Percentiles rank a stretch among this genome's conserved stretches.
Conservation (phyloP, 2,888 invertebrate species). For the Spilarctia lutea region DNA sequence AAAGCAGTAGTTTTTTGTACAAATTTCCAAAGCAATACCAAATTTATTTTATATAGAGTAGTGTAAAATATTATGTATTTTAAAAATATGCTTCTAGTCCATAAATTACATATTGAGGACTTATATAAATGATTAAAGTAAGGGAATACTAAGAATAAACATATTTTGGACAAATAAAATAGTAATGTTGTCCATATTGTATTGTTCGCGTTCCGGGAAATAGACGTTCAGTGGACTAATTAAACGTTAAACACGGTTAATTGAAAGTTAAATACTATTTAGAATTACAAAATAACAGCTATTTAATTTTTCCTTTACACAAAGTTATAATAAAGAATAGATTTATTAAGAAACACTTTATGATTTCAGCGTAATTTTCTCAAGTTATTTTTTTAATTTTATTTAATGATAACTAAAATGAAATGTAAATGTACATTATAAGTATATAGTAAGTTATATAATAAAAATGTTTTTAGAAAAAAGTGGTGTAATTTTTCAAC, state of each 20-base stretch:
- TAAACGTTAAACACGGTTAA: not conserved
- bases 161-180: not conserved
- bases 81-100: conserved; percentile 9
- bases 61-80: not conserved
- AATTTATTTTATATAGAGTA: conserved; percentile 4
- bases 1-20: conserved; percentile 37
- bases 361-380: not conserved
- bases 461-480: conserved; percentile 4
- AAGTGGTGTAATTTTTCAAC: not conserved
- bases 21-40: conserved; percentile 11
- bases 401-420: not conserved
- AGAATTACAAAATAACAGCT: not conserved
- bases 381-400: not conserved
- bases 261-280: not conserved
- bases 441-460: not conserved
- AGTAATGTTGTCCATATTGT: not conserved
- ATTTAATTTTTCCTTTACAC: not conserved
- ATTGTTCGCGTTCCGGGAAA: not conserved
- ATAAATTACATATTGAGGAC: not conserved
- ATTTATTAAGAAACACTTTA: not conserved
- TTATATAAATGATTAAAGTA: not conserved
- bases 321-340: not conserved
- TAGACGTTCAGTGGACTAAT: not conserved
- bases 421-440: not conserved
- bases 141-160: not conserved